Base-by-base conservation (phyloP, 1,140 invertebrate species). In the Pseudomyrmex dendroicus region DNA sequence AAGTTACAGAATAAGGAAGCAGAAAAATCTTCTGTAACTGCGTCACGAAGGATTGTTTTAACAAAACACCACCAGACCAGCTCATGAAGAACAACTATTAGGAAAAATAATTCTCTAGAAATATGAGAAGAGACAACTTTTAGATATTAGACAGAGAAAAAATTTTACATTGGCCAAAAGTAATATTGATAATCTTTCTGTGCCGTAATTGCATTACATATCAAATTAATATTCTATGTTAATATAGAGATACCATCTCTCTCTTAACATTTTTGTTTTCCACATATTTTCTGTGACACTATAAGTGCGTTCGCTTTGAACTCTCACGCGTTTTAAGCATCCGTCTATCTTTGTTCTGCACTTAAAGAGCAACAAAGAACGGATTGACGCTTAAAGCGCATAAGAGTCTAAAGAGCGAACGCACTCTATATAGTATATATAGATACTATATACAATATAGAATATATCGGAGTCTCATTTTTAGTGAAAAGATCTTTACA, bases 181-280 rank as follows among this genome's bases (percentile, higher is more conserved):
- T 64, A 85, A 84, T 52, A 73, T 63, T 74, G 56, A 82, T 82
- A 74, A 52, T 52, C 35, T 74, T 63, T 10, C 17, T 74, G 78
- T 82, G 78, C 70, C 48, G 59, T 50, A 73, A 73, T 61, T 82
- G 20, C 17, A 63, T 63, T 74, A 83, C 82, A 83, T 83, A 83
- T 83, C 82, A 77, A 59, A 83, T 70, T 56, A 44, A 50, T 82
- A 35, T 35, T 35, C 35, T 66, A 10, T 50, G 25, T 50, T 46
- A 20, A 73, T 80, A 85, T 73, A 68, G 22, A 59, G 9, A 7
- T 35, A 35, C 35, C 15, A 67, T 78, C 50, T 70, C 5, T 57
- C 66, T 77, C 12, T 10, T 17, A 12, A 46, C 15, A 52, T 35
- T 35, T 5, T 35, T 52, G 50, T 52, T 44, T 46, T 13, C 25